Percentiles rank a stretch among this genome's conserved stretches.
Evolutionary conservation across 2,888 invertebrate genomes (phyloP).

Genomic region (Neoascia interrupta): DNA sequence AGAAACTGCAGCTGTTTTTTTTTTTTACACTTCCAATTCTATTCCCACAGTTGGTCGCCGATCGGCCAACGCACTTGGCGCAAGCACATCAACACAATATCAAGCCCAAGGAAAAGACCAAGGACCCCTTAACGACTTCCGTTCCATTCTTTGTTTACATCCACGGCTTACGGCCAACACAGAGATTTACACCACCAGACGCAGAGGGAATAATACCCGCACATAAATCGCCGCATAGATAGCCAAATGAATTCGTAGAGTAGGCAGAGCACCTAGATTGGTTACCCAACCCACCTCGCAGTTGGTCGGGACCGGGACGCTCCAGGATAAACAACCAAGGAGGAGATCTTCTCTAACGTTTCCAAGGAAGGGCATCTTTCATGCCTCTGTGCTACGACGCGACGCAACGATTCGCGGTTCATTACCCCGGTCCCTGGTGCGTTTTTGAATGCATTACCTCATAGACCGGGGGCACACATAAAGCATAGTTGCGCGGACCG

Average conservation of each 20-base stretch:
- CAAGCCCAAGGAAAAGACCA: slow-evolving; percentile 42
- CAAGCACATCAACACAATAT: background rate
- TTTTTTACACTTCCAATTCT: slow-evolving; percentile 52
- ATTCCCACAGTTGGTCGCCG: slow-evolving; percentile 50
- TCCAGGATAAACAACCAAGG: too few relatives aligned
- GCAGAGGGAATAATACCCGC: slow-evolving; percentile 44
- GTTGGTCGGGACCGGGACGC: background rate
- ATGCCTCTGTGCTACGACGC: slow-evolving; percentile 12
- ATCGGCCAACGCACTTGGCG: slow-evolving; percentile 60
- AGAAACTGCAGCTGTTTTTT: slow-evolving; percentile 62
- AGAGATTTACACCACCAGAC: slow-evolving; percentile 57
- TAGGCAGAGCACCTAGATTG: slow-evolving; percentile 40
- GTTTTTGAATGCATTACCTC: slow-evolving; percentile 14
- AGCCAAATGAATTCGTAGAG: slow-evolving; percentile 62
- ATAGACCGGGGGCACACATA: background rate
- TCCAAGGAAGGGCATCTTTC: slow-evolving; percentile 19
- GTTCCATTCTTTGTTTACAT: slow-evolving; percentile 69
- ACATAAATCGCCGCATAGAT: slow-evolving; percentile 66
- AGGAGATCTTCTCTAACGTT: slow-evolving; percentile 14
- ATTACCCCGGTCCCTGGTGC: slow-evolving; percentile 38
- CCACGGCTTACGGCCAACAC: slow-evolving; percentile 38
- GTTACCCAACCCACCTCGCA: background rate
- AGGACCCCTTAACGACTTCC: slow-evolving; percentile 69
- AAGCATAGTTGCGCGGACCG: slow-evolving; percentile 40
- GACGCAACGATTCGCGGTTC: slow-evolving; percentile 13